Evolutionary conservation across 2,797 vertebrate species (phyloP).

Genomic region (Molossus molossus): DNA sequence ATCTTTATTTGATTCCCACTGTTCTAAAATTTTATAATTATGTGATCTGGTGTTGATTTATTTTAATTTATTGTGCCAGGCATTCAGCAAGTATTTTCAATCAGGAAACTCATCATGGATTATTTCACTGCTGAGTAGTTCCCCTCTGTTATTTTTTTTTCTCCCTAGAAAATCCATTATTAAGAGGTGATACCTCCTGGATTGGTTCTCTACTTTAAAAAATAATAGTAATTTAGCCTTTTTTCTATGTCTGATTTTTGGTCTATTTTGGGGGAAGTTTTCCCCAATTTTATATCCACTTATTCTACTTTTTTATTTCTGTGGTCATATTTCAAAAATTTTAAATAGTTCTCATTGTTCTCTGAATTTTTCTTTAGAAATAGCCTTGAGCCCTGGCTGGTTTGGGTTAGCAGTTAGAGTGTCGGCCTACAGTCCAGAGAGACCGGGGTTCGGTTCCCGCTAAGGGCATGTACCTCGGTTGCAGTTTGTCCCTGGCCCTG

Average conservation of each 20-base stretch:
- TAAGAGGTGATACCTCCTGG: not conserved
- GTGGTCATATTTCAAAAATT: not conserved
- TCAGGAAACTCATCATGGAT: not conserved
- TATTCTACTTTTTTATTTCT: slow-evolving; percentile 22
- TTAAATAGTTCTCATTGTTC: not conserved
- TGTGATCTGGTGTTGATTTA: not conserved
- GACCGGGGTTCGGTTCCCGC: no score
- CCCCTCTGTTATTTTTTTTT: not conserved
- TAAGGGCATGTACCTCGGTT: no score
- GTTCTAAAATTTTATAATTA: not conserved
- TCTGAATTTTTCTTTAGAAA: slow-evolving; percentile 16
- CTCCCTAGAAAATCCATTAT: not conserved
- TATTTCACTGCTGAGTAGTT: not conserved
- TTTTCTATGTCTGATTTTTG: not conserved
- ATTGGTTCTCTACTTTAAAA: not conserved
- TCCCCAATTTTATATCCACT: not conserved
- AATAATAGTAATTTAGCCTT: not conserved
- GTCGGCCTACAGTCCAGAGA: no score
- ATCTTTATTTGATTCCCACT: not conserved
- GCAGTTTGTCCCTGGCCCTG: no score
- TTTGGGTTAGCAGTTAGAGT: no score
- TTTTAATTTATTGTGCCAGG: not conserved
- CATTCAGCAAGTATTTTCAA: not conserved
- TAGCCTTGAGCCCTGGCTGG: no score
- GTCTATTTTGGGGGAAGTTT: not conserved